Percentiles rank a stretch among this genome's conserved stretches.
phyloP scores from a whole-genome alignment of 30 jellyfish, hydroid and myxozoan genomes.

The Pseudorhiza aurosa region DNA sequence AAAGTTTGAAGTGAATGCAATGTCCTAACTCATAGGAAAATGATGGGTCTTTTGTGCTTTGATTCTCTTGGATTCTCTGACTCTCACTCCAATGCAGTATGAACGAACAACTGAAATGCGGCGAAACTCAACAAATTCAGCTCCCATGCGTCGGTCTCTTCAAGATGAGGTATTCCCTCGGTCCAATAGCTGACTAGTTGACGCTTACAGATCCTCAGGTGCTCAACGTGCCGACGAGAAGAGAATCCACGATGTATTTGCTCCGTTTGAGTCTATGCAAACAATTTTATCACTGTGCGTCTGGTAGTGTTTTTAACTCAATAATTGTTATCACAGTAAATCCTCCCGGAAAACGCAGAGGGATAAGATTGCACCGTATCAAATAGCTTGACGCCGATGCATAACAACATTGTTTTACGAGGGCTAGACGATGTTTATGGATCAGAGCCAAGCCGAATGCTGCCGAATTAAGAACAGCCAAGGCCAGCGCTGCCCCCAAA shows the following conservation, averaged over 20 bases:
- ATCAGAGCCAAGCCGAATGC: slow-evolving; percentile 40
- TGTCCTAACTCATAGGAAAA: no score
- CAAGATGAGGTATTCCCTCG: not conserved
- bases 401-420: not conserved
- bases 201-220: no score
- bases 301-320: not conserved
- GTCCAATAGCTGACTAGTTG: no score
- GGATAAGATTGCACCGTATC: slow-evolving; percentile 31
- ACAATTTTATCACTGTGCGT: slow-evolving; percentile 12
- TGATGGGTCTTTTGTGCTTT: no score
- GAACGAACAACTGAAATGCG: no score
- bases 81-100: no score
- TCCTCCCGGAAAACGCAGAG: slow-evolving; percentile 20
- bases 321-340: slow-evolving; percentile 20
- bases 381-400: slow-evolving; percentile 13
- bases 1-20: no score
- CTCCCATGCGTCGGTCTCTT: not conserved
- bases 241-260: not conserved
- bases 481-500: not conserved
- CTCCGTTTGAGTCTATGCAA: not conserved
- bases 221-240: no score
- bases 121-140: no score
- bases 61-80: no score
- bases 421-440: slow-evolving; percentile 31
- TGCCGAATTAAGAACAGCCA: not conserved